Evolutionary conservation across 2,888 invertebrate species (phyloP).

Genomic region (Chesias legatella): DNA sequence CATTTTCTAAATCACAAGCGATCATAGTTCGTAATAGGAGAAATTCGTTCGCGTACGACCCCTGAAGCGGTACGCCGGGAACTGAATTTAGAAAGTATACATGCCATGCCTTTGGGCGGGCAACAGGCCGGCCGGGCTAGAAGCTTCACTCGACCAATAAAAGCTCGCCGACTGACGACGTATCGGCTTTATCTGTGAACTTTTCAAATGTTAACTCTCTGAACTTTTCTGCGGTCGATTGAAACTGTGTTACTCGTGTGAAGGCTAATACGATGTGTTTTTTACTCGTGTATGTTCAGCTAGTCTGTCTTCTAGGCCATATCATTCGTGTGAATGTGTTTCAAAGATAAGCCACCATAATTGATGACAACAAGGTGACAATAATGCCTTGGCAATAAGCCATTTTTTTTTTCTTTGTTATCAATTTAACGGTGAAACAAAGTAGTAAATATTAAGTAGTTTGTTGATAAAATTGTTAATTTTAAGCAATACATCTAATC

Average conservation of each 20-base stretch:
- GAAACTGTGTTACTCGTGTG: background rate
- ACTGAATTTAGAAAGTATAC: slow-evolving; percentile 33
- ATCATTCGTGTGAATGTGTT: too few relatives aligned
- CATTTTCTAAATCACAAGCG: slow-evolving; percentile 31
- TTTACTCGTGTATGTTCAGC: too few relatives aligned
- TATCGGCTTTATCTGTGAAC: slow-evolving; percentile 29
- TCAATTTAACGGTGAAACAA: too few relatives aligned
- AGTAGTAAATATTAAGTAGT: too few relatives aligned
- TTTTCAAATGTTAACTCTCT: slow-evolving; percentile 18
- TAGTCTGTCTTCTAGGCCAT: too few relatives aligned
- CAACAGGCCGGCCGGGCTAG: slow-evolving; percentile 44
- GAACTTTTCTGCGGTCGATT: slow-evolving; percentile 4
- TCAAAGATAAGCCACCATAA: too few relatives aligned
- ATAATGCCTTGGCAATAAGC: too few relatives aligned
- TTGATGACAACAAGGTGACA: too few relatives aligned
- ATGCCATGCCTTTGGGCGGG: slow-evolving; percentile 47
- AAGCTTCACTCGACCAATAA: slow-evolving; percentile 36
- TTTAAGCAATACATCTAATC: too few relatives aligned
- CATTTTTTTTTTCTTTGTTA: too few relatives aligned
- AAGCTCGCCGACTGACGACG: slow-evolving; percentile 27
- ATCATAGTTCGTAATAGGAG: slow-evolving; percentile 15
- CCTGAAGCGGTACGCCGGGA: slow-evolving; percentile 36
- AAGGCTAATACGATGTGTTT: too few relatives aligned
- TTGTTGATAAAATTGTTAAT: too few relatives aligned
- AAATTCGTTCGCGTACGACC: slow-evolving; percentile 20